Evolutionary conservation across 2,113 vertebrate genomes (phyloP).

Genomic region (Australoheros scitulus): DNA sequence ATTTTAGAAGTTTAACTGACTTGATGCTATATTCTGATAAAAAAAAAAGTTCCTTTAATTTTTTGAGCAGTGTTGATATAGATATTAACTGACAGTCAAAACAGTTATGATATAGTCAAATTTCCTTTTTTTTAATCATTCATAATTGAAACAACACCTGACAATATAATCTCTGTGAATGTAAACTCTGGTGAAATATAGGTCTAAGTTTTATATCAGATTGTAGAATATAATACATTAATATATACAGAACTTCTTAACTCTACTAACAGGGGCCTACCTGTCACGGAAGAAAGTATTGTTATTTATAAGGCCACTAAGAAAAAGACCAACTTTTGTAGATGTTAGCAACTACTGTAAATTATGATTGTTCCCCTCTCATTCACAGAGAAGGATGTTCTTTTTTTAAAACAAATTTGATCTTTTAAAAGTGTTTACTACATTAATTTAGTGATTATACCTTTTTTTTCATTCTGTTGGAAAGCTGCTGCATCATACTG

Average conservation of each 20-base stretch:
- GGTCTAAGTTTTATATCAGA: neutral
- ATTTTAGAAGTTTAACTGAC: too few relatives aligned
- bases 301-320: neutral
- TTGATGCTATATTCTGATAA: too few relatives aligned
- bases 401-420: neutral
- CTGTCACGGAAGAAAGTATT: neutral
- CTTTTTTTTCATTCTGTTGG: neutral
- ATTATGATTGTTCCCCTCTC: neutral
- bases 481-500: constrained; percentile 17
- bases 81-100: too few relatives aligned
- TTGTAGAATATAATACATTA: neutral
- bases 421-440: neutral
- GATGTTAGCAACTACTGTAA: neutral
- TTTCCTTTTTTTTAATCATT: neutral
- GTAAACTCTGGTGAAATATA: neutral
- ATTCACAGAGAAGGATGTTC: neutral
- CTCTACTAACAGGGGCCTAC: neutral
- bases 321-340: neutral
- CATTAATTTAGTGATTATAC: neutral
- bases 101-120: too few relatives aligned
- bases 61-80: too few relatives aligned
- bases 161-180: neutral
- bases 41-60: too few relatives aligned
- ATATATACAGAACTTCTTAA: neutral
- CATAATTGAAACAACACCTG: neutral